Percentiles rank a stretch among this genome's conserved stretches.
Conservation (phyloP, 2,797 vertebrate genomes). For the Tadarida brasiliensis region DNA sequence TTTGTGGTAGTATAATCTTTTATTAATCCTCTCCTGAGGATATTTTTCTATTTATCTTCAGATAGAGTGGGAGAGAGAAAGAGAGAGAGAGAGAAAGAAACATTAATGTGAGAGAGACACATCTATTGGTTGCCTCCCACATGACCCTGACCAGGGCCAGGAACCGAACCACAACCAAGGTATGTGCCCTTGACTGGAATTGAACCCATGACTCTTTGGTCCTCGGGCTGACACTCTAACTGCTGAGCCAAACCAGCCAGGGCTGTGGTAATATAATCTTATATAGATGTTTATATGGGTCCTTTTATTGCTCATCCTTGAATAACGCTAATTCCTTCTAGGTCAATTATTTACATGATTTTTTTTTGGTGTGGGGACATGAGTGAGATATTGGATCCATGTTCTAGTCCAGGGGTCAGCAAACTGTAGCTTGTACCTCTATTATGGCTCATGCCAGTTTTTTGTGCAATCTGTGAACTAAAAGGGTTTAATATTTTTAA, state of each 20-base stretch:
- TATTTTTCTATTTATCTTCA: too few species aligned
- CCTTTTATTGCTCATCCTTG: neutral
- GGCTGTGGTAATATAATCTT: neutral
- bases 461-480: neutral
- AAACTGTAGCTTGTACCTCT: neutral
- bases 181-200: too few species aligned
- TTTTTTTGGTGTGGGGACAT: neutral
- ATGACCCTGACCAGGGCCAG: too few species aligned
- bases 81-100: too few species aligned
- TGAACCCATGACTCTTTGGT: too few species aligned
- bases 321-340: constrained; percentile 16
- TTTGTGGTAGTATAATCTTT: neutral
- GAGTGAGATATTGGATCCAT: neutral
- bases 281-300: neutral
- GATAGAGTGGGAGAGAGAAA: too few species aligned
- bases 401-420: neutral
- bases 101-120: too few species aligned
- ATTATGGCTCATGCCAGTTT: neutral
- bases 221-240: too few species aligned
- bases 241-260: too few species aligned
- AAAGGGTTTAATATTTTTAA: neutral
- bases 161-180: too few species aligned
- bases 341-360: neutral
- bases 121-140: too few species aligned
- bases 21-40: too few species aligned